Evolutionary conservation across 2,888 invertebrate genomes (phyloP), one percentile per base, ranked within the genome.

Genomic region (Actias luna): DNA sequence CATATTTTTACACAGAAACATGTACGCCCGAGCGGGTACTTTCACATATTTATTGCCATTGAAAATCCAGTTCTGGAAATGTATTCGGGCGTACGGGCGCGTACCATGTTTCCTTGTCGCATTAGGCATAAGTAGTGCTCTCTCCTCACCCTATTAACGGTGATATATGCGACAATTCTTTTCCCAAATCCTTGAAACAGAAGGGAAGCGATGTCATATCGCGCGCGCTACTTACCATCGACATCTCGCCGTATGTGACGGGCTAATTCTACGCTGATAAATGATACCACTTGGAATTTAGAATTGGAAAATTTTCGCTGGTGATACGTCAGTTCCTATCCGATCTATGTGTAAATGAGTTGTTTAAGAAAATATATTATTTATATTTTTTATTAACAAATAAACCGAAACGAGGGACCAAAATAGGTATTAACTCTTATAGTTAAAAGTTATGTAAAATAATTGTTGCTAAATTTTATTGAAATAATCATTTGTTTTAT

Each of bases 71-170:
- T 86, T 81, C 83, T 82, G 84, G 73, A 79, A 87, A 88, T 85
- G 84, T 87, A 87, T 86, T 84, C 86, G 74, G 67, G 82, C 76
- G 82, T 84, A 82, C 84, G 81, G 78, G 83, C 82, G 83, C 81
- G 84, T 75, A 84, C 79, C 89, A 88, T 91, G 91, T 91, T 91
- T 85, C 91, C 91, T 85, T 89, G 89, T 91, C 91, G 87, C 92
- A 92, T 92, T 92, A 92, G 88, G 90, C 89, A 89, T 89, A 92
- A 92, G 92, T 89, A 92, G 91, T 92, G 89, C 89, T 91, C 87
- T 90, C 89, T 92, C 89, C 84, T 83, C 89, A 86, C 91, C 92
- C 92, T 92, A 92, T 92, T 92, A 92, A 92, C 86, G 68, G 86
- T 92, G 92, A 92, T 91, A 90, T 91, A 92, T 92, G 88, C 86